Conservation (phyloP, 2,797 vertebrate genomes). For the Paramormyrops hopkinsi region DNA sequence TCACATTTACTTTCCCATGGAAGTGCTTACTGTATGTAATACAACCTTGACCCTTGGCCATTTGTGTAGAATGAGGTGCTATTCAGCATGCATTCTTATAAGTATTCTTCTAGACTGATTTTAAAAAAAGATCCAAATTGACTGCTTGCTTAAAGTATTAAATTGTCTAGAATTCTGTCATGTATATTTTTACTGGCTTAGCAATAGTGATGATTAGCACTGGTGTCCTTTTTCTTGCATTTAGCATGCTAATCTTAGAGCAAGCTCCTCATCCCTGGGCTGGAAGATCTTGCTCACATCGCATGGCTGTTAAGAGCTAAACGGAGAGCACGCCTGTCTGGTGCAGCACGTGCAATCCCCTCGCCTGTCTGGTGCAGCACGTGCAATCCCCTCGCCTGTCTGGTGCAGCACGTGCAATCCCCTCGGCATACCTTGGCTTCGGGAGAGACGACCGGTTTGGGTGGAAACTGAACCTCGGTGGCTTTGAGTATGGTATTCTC, state of each 20-base stretch:
- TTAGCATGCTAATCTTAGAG: background rate
- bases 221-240: background rate
- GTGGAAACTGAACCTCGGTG: constrained; percentile 92
- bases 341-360: too few species aligned
- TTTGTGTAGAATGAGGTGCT: background rate
- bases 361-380: too few species aligned
- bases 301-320: background rate
- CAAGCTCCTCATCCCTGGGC: background rate
- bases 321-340: background rate
- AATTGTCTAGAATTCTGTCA: background rate
- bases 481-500: constrained; percentile 96
- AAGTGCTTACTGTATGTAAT: background rate
- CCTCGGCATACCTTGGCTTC: constrained; percentile 81
- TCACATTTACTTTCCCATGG: background rate
- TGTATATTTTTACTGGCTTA: background rate
- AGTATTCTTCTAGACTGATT: background rate
- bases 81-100: background rate
- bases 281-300: background rate
- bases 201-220: background rate
- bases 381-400: background rate
- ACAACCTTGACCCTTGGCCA: background rate
- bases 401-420: background rate
- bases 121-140: background rate
- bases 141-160: background rate
- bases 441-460: constrained; percentile 86